Evolutionary conservation across 2,797 vertebrate species (phyloP), one percentile per base, ranked within the genome.

Genomic region (Myoxocephalus aenaeus): DNA sequence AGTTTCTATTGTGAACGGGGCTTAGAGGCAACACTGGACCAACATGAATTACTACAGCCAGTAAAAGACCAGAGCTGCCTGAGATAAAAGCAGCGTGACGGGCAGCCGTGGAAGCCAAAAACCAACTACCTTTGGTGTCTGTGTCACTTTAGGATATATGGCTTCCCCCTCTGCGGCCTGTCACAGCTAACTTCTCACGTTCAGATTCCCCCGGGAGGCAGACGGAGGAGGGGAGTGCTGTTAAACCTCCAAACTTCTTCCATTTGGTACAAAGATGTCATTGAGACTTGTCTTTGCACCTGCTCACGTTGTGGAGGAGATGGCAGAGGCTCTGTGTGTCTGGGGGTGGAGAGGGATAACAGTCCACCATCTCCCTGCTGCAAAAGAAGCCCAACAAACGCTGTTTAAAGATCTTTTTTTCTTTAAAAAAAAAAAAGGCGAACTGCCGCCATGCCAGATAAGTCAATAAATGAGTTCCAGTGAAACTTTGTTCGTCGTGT

Each of bases 221-320:
- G 72, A 79, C 11, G 82, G 85, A 84, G 84, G 85, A 83, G 79
- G 70, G 64, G 80, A 80, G 77, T 13, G 40, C 71, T 81, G 87
- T 79, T 80, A 73, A 70, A 65, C 67, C 81, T 73, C 70, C 65
- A 62, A 54, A 90, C 61, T 56, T 84, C 73, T 78, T 70, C 84
- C 58, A 73, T 82, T 77, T 62, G 75, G 82, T 88, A 96, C 95
- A 95, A 95, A 95, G 95, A 94, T 89, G 87, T 88, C 91, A 94
- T 92, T 95, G 92, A 96, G 82, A 86, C 87, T 79, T 73, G 86
- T 84, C 82, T 89, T 67, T 93, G 95, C 95, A 95, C 95, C 95
- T 96, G 95, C 94, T 93, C 74, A 46, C 87, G 72, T 80, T 29
- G 29, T 70, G 79, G 64, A 87, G 72, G 90, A 87, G 85, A 84